Evolutionary conservation across 2,797 vertebrate genomes (phyloP).

Genomic region (Sebastes taczanowskii): DNA sequence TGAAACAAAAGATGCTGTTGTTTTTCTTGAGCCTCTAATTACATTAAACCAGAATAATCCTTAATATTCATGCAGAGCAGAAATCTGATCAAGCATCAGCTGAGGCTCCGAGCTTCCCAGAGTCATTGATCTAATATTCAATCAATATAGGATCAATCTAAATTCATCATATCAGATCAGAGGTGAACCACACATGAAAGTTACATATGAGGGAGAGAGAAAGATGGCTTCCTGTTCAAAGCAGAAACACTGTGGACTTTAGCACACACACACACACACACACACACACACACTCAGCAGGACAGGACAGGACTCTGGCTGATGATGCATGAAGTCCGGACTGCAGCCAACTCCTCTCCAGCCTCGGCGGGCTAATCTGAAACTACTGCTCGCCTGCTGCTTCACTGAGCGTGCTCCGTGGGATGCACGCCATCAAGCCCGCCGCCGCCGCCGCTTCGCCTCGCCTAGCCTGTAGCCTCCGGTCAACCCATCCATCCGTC

Average conservation of each 20-base stretch:
- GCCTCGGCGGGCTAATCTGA: conserved; percentile 66
- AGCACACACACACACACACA: conserved; percentile 15
- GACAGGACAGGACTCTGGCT: conserved; percentile 18
- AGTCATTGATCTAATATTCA: conserved; percentile 7
- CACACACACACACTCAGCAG: conserved; percentile 2
- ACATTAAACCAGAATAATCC: not conserved
- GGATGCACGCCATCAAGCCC: conserved; percentile 40
- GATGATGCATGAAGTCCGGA: conserved; percentile 74
- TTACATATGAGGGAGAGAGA: not conserved
- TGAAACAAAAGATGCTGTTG: no score
- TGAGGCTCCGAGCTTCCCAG: not conserved
- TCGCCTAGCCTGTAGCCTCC: conserved; percentile 35
- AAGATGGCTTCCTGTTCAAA: conserved; percentile 20
- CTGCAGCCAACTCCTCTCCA: conserved; percentile 75
- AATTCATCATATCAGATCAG: not conserved
- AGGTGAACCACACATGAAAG: not conserved
- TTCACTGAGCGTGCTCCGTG: conserved; percentile 60
- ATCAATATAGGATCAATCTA: conserved; percentile 20
- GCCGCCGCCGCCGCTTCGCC: not conserved
- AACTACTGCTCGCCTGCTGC: conserved; percentile 74
- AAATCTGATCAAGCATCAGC: not conserved
- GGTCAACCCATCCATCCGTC: conserved; percentile 33
- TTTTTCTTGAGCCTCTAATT: no score
- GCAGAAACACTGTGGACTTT: conserved; percentile 1
- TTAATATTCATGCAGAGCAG: not conserved